Percentiles rank a stretch among this genome's conserved stretches.
These are phyloP conservation scores for Micrastur ruficollis DNA, from an alignment of 2,797 vertebrate species.

Conservation along the genomic window DNA sequence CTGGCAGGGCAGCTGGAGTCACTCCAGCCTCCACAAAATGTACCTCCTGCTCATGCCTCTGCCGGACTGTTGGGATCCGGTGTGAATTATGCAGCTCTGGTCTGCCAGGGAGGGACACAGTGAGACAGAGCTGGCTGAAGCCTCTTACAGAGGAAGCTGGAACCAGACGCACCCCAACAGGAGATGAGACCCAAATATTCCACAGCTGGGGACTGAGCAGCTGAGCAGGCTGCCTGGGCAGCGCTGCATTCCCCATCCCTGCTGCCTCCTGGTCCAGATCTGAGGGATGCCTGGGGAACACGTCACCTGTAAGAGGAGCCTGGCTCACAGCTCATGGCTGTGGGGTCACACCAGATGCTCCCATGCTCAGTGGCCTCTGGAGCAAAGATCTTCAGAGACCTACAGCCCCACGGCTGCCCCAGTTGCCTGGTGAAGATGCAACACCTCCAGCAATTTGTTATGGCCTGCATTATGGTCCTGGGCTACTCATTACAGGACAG, in stretches of 20 bases:
- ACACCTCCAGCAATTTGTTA: neutral
- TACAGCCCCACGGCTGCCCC: neutral
- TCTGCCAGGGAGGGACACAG: neutral
- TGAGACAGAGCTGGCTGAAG: neutral
- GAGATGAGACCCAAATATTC: neutral
- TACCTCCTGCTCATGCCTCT: neutral
- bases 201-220: rapidly evolving
- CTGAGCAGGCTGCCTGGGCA: rapidly evolving
- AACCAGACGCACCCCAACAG: neutral
- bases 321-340: neutral
- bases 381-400: neutral
- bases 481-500: neutral
- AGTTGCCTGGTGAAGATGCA: neutral
- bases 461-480: neutral
- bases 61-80: rapidly evolving
- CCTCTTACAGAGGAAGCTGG: neutral
- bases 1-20: neutral
- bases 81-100: neutral
- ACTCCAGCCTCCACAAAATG: neutral
- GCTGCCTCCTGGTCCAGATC: neutral
- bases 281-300: neutral
- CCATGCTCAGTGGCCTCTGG: rapidly evolving
- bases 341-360: neutral
- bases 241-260: rapidly evolving
- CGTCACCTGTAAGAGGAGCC: rapidly evolving